Evolutionary conservation across 1,140 invertebrate genomes (phyloP).

Genomic region (Littorina saxatilis): DNA sequence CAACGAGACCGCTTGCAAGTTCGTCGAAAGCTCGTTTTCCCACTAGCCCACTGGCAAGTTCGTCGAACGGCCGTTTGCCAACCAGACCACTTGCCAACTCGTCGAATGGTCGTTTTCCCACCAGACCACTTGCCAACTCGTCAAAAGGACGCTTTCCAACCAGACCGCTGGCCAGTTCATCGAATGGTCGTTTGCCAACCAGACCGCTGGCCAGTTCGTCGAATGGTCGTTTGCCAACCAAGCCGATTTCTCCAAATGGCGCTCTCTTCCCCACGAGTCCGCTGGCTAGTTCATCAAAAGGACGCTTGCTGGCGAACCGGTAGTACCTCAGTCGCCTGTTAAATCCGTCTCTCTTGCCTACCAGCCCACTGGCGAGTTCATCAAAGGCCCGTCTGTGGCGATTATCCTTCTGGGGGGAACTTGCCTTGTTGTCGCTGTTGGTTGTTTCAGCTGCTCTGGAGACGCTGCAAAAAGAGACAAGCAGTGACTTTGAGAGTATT

Average conservation of each 20-base stretch:
- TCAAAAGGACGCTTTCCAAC: conserved; percentile 57
- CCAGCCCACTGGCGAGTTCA: conserved; percentile 53
- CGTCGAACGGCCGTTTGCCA: conserved; percentile 46
- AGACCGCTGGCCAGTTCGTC: conserved; percentile 54
- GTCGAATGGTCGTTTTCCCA: conserved; percentile 54
- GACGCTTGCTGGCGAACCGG: conserved; percentile 39
- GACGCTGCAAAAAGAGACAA: neutral
- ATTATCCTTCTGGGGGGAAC: neutral
- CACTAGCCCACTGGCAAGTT: conserved; percentile 53
- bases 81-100: conserved; percentile 47
- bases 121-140: conserved; percentile 51
- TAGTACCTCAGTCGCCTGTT: neutral
- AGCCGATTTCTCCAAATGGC: conserved; percentile 45
- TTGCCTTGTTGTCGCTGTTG: neutral
- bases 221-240: conserved; percentile 45
- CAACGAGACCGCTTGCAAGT: no score
- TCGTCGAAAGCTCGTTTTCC: conserved; percentile 46
- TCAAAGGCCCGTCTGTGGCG: conserved; percentile 41
- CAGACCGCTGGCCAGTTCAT: conserved; percentile 56
- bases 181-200: conserved; percentile 57
- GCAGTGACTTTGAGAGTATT: neutral
- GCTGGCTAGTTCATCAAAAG: conserved; percentile 46
- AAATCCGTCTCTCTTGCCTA: conserved; percentile 51
- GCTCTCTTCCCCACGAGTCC: conserved; percentile 42
- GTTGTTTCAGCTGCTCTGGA: neutral